Base-by-base conservation (phyloP, 2,888 invertebrate species). In the Macropis europaea region DNA sequence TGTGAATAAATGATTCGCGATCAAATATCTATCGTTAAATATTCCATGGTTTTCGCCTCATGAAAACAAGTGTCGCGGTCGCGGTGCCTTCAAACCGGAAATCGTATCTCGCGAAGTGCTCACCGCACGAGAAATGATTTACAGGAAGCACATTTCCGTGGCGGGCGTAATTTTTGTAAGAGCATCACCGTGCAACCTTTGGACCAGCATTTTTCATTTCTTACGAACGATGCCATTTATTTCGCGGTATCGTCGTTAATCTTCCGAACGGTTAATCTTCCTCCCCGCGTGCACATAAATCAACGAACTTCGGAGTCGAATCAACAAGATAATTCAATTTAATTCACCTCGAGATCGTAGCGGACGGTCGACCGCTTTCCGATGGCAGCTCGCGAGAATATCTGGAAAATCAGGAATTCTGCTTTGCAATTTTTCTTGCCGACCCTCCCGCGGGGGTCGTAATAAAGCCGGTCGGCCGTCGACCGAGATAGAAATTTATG, bases 401-500 rank as follows among this genome's bases (percentile, higher is more conserved):
- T n/a, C n/a, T n/a, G n/a, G n/a, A 43, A 24, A 22, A n/a, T 43
- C 26, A 11, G 22, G 13, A 7, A 2, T 4, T n/a, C 19, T 53
- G n/a, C 15, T 30, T 42, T 64, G 38, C 57, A 63, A 57, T 73
- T 67, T 54, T 53, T 53, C 32, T 28, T 15, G 24, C 15, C 26
- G 11, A n/a, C 9, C 42, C 24, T 24, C 5, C 17, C 24, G 32
- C 48, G 52, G 50, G 45, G 48, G 45, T 59, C 50, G 56, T 64
- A 76, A 76, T 64, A 67, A 64, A 73, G 57, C 22, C 52, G 30
- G 24, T 30, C 17, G 30, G 9, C 24, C 43, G 19, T 24, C 22
- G 2, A 13, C 42, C 45, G 48, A 50, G 62, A 52, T 64, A 71
- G 63, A 75, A 80, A 80, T 76, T 76, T 79, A 79, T 79, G 81